Base-by-base conservation (phyloP, 2,888 invertebrate species). In the Amblyjoppa proteus region DNA sequence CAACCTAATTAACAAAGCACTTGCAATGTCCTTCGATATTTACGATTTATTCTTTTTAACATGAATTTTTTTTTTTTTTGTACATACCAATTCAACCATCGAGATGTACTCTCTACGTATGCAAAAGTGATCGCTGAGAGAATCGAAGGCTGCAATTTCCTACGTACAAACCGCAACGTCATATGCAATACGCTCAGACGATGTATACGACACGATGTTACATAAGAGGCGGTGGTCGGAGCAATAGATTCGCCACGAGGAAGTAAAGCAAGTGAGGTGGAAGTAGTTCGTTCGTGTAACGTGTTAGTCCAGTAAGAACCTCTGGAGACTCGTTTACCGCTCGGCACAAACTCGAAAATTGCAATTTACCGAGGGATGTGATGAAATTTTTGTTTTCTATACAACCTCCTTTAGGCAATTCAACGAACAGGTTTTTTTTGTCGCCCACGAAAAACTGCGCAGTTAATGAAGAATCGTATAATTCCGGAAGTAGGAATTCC, bases 211-310 rank as follows among this genome's bases (percentile, higher is more conserved):
- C 34, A 34, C 11, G 6, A 56, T n/a, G 31, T 13, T 64, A 64
- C 16, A 6, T 16, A 34, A 64, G n/a, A 28, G 31, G 2, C 6
- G 64, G 64, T 64, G 7, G 34, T n/a, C 16, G 2, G 16, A 64
- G 64, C 16, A 16, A 31, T 31, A 64, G 28, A 34, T 64, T 64
- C 16, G n/a, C 64, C 64, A 34, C 31, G n/a, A 7, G 64, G 16
- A 64, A 34, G 31, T 64, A 34, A 64, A 64, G 16, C n/a, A 34
- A 64, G 31, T 64, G 64, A 16, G 31, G 64, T n/a, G n/a, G 34
- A 64, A 64, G 34, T 64, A 64, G 64, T 34, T 64, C 16, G 64
- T 34, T 64, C 64, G 34, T 31, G 31, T 31, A 34, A 34, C 31
- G 61, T 34, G 64, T 31, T 64, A 31, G 16, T 4, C 61, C 4